Percentiles rank a stretch among this genome's conserved stretches.
These are phyloP conservation scores for Muscicapa striata DNA, from an alignment of 2,797 vertebrate genomes.

Conservation along the genomic window DNA sequence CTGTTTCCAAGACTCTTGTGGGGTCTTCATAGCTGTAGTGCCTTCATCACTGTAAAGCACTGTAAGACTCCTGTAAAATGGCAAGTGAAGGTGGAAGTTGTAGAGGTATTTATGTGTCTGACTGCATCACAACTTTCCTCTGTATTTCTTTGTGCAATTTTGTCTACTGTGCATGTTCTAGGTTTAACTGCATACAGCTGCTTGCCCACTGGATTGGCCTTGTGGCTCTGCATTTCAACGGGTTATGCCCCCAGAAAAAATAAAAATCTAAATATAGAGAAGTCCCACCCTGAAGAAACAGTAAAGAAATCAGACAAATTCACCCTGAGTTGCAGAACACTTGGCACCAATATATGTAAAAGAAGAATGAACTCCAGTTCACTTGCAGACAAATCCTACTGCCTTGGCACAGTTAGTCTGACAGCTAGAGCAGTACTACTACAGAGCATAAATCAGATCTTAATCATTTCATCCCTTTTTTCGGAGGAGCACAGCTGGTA, in stretches of 20 bases:
- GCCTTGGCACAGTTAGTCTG: conserved; percentile 9
- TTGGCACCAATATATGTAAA: background rate
- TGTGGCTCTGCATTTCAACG: background rate
- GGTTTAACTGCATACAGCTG: background rate
- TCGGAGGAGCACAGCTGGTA: background rate
- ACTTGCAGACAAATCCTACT: conserved; percentile 15
- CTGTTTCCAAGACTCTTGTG: background rate
- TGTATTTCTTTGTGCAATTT: background rate
- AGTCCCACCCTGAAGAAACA: background rate
- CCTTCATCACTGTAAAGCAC: background rate
- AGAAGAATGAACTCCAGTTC: conserved; percentile 37
- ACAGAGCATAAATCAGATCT: conserved; percentile 48
- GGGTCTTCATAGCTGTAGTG: background rate
- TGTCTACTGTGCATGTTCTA: background rate
- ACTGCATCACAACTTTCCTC: background rate
- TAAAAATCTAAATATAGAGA: background rate
- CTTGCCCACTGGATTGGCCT: background rate
- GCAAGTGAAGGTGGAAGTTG: background rate
- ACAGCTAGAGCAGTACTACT: conserved; percentile 19
- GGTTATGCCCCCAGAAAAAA: background rate
- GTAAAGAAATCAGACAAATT: background rate
- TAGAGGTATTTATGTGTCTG: background rate
- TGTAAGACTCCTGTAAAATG: background rate
- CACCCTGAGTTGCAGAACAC: background rate
- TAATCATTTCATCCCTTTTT: conserved; percentile 66